Conservation (phyloP, 2,113 vertebrate genomes). For the Donacobius atricapilla region DNA sequence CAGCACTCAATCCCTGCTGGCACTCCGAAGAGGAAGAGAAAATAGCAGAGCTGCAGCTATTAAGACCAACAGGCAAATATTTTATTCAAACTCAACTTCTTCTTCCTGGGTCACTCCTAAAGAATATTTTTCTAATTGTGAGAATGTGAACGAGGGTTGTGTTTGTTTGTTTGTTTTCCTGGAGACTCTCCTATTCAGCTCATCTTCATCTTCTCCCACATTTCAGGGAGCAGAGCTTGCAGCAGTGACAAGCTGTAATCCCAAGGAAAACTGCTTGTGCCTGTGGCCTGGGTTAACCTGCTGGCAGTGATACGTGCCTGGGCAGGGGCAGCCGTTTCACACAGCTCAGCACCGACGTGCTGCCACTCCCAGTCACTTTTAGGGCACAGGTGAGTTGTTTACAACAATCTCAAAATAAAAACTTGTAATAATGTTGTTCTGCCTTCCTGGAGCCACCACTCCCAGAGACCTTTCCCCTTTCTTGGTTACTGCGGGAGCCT, state of each 20-base stretch:
- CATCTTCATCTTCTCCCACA: neutral
- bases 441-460: neutral
- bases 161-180: neutral
- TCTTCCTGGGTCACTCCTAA: neutral
- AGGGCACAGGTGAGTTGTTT: slow-evolving; percentile 17
- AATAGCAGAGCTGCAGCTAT: neutral
- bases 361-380: slow-evolving; percentile 33
- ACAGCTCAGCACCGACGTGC: neutral
- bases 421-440: neutral
- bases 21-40: neutral
- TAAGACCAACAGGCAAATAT: neutral
- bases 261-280: neutral
- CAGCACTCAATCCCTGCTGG: neutral
- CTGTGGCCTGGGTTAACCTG: slow-evolving; percentile 28
- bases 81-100: neutral
- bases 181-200: neutral
- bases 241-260: neutral
- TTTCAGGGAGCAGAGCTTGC: neutral
- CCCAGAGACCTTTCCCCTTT: slow-evolving; percentile 16
- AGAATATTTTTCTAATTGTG: neutral
- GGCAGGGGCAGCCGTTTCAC: slow-evolving; percentile 21
- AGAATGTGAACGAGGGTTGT: neutral
- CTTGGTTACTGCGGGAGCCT: neutral
- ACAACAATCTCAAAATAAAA: neutral
- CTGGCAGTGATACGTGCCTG: slow-evolving; percentile 16